Evolutionary conservation across 2,888 invertebrate species (phyloP).

Genomic region (Trissonchulus sp.): DNA sequence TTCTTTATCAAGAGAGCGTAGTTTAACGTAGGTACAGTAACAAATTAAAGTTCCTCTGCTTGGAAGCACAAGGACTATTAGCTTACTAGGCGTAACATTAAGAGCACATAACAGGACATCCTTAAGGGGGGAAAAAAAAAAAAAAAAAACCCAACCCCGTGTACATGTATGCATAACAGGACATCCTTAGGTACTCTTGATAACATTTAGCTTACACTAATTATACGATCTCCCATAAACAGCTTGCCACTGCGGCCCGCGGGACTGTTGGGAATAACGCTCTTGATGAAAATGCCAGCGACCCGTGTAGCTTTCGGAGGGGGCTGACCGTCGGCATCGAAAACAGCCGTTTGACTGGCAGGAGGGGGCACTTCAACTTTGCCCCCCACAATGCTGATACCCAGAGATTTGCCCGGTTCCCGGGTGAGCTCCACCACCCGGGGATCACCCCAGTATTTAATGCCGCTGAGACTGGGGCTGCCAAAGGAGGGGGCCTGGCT

Average conservation of each 20-base stretch:
- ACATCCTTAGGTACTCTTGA: no score
- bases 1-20: no score
- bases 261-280: constrained; percentile 85
- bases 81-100: no score
- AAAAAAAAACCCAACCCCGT: no score
- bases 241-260: constrained; percentile 74
- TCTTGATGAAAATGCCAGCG: constrained; percentile 94
- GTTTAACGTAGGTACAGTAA: no score
- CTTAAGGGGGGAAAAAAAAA: no score
- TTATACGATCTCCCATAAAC: constrained; percentile 58
- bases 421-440: constrained; percentile 68
- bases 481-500: not conserved
- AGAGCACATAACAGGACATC: no score
- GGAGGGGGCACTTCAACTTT: constrained; percentile 62
- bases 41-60: no score
- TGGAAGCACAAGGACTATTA: no score
- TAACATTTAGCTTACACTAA: constrained; percentile 56
- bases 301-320: constrained; percentile 65
- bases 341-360: not conserved
- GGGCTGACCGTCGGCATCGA: constrained; percentile 41
- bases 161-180: no score
- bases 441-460: constrained; percentile 70
- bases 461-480: not conserved
- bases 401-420: constrained; percentile 72
- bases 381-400: constrained; percentile 93